Percentiles rank a stretch among this genome's conserved stretches.
Evolutionary conservation across 2,113 vertebrate species (phyloP).

Genomic region (Dromas ardeola): DNA sequence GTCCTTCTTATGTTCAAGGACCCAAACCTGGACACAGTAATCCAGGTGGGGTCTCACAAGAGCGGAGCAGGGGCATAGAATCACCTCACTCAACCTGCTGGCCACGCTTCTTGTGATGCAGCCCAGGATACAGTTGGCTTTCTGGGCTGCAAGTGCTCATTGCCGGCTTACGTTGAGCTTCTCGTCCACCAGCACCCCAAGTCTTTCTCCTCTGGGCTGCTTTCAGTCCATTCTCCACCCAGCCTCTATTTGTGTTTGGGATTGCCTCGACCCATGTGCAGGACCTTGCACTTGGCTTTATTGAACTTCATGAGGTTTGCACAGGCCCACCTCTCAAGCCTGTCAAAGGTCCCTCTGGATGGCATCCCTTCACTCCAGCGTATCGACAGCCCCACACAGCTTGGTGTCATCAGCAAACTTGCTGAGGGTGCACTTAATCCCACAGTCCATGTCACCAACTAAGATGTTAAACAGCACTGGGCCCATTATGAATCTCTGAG

Average conservation of each 20-base stretch:
- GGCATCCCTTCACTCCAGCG: not conserved
- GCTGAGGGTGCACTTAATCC: not conserved
- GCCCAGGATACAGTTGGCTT: not conserved
- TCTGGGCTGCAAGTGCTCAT: not conserved
- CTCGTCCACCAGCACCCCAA: not conserved
- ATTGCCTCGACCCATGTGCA: not conserved
- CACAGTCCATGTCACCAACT: not conserved
- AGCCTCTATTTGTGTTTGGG: not conserved
- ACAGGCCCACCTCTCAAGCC: not conserved
- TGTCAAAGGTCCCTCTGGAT: not conserved
- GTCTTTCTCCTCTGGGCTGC: not conserved
- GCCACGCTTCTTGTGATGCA: not conserved
- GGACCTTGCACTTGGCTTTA: not conserved
- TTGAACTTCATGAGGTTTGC: not conserved
- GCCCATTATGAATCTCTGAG: not conserved
- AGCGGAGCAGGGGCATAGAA: not conserved
- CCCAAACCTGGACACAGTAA: not conserved
- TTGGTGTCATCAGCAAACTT: not conserved
- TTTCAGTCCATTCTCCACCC: not conserved
- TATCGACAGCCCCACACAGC: not conserved
- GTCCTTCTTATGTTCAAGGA: not conserved
- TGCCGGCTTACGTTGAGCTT: not conserved
- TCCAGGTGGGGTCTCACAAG: not conserved
- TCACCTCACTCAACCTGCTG: not conserved
- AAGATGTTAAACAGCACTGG: not conserved